Evolutionary conservation across 2,113 vertebrate genomes (phyloP).

Genomic region (Peromyscus leucopus): DNA sequence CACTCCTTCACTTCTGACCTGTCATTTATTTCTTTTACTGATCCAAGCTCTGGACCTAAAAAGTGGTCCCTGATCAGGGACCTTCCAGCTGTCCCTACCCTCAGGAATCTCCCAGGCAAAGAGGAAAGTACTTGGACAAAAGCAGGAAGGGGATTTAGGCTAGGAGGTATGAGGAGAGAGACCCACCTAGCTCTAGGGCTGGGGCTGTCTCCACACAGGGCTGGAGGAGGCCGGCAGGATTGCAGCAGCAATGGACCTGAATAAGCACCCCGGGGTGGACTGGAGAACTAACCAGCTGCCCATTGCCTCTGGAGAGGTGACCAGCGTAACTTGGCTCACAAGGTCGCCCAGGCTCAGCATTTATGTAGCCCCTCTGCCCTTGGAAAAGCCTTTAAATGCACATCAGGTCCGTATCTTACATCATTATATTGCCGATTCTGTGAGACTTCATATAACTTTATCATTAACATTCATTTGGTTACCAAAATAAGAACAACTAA

Average conservation of each 20-base stretch:
- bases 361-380: neutral
- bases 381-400: neutral
- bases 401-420: neutral
- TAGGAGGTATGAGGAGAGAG: neutral
- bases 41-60: neutral
- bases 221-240: neutral
- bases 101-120: neutral
- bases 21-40: neutral
- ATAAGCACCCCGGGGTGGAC: neutral
- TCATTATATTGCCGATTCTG: neutral
- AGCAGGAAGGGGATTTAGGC: neutral
- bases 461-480: constrained; percentile 9
- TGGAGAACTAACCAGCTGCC: neutral
- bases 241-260: neutral
- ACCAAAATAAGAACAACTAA: neutral
- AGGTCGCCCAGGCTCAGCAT: neutral
- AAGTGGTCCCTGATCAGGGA: neutral
- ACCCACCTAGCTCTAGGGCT: neutral
- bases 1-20: neutral
- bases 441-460: neutral
- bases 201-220: neutral
- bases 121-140: neutral
- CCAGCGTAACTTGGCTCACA: neutral
- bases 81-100: neutral
- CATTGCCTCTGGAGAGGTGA: neutral